Percentiles rank a stretch among this genome's conserved stretches.
phyloP scores from a whole-genome alignment of 2,888 invertebrate genomes.

The Cephus pygmeus region DNA sequence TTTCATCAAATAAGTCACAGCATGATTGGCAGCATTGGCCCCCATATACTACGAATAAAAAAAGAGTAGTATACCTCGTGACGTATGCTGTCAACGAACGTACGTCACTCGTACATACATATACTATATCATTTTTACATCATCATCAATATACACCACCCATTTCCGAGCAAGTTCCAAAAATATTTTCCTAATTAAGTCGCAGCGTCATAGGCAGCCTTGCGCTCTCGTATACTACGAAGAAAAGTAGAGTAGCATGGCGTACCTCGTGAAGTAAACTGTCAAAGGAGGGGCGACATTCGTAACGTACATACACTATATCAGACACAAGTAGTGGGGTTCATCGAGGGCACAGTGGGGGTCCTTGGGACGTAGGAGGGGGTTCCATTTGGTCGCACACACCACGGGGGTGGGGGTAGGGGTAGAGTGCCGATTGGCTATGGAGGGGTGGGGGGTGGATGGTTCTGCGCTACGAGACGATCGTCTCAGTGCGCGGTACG shows the following conservation, averaged over 20 bases:
- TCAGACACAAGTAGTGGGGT: not conserved
- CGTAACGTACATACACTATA: not conserved
- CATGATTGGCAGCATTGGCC: not conserved
- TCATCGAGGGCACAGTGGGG: not conserved
- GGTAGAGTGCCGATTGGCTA: constrained; percentile 26
- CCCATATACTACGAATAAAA: not conserved
- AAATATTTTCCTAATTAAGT: not conserved
- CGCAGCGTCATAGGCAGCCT: not conserved
- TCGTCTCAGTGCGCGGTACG: constrained; percentile 43
- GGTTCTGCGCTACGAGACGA: constrained; percentile 27
- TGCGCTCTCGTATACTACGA: not conserved
- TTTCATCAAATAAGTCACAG: not conserved
- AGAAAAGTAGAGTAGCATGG: not conserved
- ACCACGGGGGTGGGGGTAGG: not conserved
- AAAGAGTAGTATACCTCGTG: not conserved
- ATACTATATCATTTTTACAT: not conserved
- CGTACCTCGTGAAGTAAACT: not conserved
- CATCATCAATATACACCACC: not conserved
- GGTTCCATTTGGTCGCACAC: not conserved
- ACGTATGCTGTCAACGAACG: constrained; percentile 2
- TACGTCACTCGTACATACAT: not conserved
- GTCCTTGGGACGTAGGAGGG: not conserved
- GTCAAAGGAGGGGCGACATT: constrained; percentile 13
- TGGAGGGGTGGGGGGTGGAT: constrained; percentile 28
- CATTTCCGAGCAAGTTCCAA: not conserved